Evolutionary conservation across 2,888 invertebrate species (phyloP), one percentile per base, ranked within the genome.

Genomic region (Dolichopus griseipennis): DNA sequence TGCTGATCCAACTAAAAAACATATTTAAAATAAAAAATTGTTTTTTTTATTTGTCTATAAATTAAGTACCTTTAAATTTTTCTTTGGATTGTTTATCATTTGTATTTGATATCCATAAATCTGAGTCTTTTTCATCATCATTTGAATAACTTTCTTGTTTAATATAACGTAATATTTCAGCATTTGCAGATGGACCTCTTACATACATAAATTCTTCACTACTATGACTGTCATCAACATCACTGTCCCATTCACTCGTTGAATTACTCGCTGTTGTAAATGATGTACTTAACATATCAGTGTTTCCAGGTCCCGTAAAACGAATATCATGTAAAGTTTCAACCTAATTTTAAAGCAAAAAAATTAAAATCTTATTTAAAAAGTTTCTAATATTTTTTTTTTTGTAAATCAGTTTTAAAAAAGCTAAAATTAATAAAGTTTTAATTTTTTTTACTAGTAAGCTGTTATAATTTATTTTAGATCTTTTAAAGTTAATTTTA

Each of bases 211-310:
- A 77, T 63, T 75, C 76, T 69, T 75, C 76, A 64, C 74, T 75
- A 69, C 78, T 81, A 65, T 72, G 71, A 66, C 72, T 73, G 69
- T 83, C 83, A 70, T 83, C 83, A 6, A 84, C 83, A 69, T 84
- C 84, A 69, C 83, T 84, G 67, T 84, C 84, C 74, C 74, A 74
- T 65, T 74, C 74, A 41, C 73, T 74, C 18, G 52, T 52, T 52
- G 52, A 52, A 52, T 52, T 52, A 52, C 52, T 52, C 1, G 52
- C 52, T 20, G 37, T 20, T 21, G 68, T 69, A 67, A 73, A 73
- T 21, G 72, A 71, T 61, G 72, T 73, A 9, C 68, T 72, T 66
- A 73, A 69, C 43, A 72, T 69, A 41, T 72, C 72, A 33, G 69
- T 5, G 7, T 18, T 34, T 62, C 37, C 70, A 61, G 71, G 71